Base-by-base conservation (phyloP, 2,888 invertebrate species). In the Cylloceria caligata region DNA sequence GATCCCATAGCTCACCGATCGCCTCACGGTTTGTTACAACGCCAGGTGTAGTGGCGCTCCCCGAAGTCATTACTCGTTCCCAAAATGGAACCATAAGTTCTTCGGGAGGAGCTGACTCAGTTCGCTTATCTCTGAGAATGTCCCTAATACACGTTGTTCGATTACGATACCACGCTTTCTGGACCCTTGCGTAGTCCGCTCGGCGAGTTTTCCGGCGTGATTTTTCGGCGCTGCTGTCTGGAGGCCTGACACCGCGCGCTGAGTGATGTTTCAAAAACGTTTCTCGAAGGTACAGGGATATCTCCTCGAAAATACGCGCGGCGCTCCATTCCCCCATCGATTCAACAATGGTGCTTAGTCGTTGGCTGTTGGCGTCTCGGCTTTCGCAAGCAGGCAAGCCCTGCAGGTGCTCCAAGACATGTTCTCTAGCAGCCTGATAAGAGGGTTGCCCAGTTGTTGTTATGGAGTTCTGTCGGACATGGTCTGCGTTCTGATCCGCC, bases 81-180 rank as follows among this genome's bases (percentile, higher is more conserved):
- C 84, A 84, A 16, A 68, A 82, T 0, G 77, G 62, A 1, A 69
- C 42, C 73, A 64, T 62, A 16, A 47, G 1, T 0, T 60, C 73
- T 24, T 62, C 9, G 0, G 45, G 5, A 1, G 80, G 84, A 0
- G 73, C 24, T 0, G 19, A 2, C 0, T 16, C 24, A 0, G 72
- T 67, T 3, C 30, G 6, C 21, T 80, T 75, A 16, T 65, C 75
- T 11, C 65, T 72, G 1, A 84, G 64, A n/a, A 84, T 34, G 2
- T 52, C 34, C 1, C 74, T 27, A 0, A 81, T 36, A 24, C 84
- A 85, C 0, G 27, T 65, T 0, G 34, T 36, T 2, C 73, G 62
- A 19, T 83, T 80, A 1, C 55, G 45, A 13, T 74, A 75, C 85
- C 85, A 83, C 13, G 68, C 68, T 4, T n/a, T 36, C 21, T 85